Base-by-base conservation (phyloP, 2,888 invertebrate genomes). In the Diarsia mendica region DNA sequence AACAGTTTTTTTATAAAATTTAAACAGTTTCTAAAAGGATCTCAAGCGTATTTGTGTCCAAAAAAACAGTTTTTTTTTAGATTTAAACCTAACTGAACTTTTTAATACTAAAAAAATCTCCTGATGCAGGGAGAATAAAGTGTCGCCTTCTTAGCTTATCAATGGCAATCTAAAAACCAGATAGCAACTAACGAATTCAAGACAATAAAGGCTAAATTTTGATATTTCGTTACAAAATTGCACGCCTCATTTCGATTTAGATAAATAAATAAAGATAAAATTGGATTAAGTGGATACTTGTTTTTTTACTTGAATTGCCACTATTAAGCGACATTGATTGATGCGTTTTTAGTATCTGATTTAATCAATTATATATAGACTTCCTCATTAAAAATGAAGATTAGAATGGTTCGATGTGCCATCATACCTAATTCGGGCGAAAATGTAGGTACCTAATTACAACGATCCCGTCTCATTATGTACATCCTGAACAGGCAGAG, bases 261-360 rank as follows among this genome's bases (percentile, higher is more conserved):
- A 70, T 70, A 28, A 69, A n/a, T n/a, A 64, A 18, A 11, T 64
- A n/a, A 64, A 64, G 65, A 70, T 70, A 39, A 39, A 44, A 64
- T 18, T 23, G 4, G 2, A 63, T 33, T n/a, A 44, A 23, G 49
- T 39, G 13, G 46, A 46, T 33, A 33, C 20, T 66, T 13, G 18
- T 65, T 20, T 66, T 49, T 51, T 13, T 61, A 8, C 15, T 20
- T 10, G 18, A 18, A 33, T 48, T 66, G 8, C 1, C 13, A 33
- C 18, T 66, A 66, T 20, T 33, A 13, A 51, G 51, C 20, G 13
- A 13, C 33, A 49, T 28, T 49, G 49, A 49, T 66, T 23, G 6
- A 33, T 20, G 20, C 15, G 6, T 9, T 4, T 64, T 23, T 11
- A 10, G 1, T 10, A 10, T 20, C 2, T 49, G 49, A 18, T 39